Percentiles rank a stretch among this genome's conserved stretches.
Conservation (phyloP, 2,113 vertebrate species). For the Ictidomys tridecemlineatus region DNA sequence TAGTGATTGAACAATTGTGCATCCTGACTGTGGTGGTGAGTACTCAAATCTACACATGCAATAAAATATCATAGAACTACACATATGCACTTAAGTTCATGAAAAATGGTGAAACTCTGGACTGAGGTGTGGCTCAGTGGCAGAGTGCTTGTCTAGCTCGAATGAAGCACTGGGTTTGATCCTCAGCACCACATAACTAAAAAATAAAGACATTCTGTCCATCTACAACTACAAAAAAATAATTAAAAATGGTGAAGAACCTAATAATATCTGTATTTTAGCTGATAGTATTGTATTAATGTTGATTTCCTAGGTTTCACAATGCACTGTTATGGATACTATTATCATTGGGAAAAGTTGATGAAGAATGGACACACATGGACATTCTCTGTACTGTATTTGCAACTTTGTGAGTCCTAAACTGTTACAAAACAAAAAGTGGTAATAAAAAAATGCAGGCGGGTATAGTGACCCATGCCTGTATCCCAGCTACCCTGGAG, state of each 20-base stretch:
- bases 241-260: neutral
- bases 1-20: neutral
- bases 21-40: neutral
- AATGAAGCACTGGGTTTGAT: no score
- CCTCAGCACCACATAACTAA: no score
- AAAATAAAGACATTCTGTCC: no score
- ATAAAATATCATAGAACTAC: conserved; percentile 16
- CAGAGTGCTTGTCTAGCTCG: no score
- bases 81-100: neutral
- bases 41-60: neutral
- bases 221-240: no score
- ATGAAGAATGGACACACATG: neutral
- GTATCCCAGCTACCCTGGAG: neutral
- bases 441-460: conserved; percentile 42
- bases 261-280: neutral
- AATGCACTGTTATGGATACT: neutral
- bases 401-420: conserved; percentile 51
- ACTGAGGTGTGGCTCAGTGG: no score
- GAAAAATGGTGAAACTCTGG: conserved; percentile 7
- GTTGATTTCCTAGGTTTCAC: conserved; percentile 14
- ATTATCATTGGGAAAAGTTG: conserved; percentile 11
- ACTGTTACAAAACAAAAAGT: conserved; percentile 45
- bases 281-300: conserved; percentile 28
- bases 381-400: conserved; percentile 49
- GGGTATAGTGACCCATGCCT: neutral